Percentiles rank a stretch among this genome's conserved stretches.
Evolutionary conservation across 2,888 invertebrate species (phyloP).

Genomic region (Machimus atricapillus): DNA sequence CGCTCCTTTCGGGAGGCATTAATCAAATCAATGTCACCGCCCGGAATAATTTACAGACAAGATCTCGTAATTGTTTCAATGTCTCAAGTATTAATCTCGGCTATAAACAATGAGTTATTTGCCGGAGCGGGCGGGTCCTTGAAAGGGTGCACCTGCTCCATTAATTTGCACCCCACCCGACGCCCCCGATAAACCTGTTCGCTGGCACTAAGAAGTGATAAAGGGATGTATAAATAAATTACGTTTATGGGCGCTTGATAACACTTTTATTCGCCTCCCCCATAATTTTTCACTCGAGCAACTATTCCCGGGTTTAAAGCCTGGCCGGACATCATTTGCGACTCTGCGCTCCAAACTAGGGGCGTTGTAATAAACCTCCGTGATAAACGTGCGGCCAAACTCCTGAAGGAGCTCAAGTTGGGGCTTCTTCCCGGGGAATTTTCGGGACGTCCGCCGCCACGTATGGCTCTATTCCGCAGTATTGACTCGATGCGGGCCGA

Average conservation of each 20-base stretch:
- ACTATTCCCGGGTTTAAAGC: background rate
- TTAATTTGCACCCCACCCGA: background rate
- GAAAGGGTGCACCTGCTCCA: background rate
- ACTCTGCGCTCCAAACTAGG: background rate
- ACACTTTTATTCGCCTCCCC: background rate
- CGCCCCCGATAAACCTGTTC: background rate
- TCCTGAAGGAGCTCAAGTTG: background rate
- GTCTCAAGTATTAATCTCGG: background rate
- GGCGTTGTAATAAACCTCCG: background rate
- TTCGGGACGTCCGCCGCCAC: background rate
- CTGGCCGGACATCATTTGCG: background rate
- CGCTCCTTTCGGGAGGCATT: background rate
- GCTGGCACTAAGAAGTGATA: constrained; percentile 1
- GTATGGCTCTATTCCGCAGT: background rate
- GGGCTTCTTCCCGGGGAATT: background rate
- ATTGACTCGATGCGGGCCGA: background rate
- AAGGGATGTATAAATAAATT: constrained; percentile 7
- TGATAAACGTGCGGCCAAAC: background rate
- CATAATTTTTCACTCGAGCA: background rate
- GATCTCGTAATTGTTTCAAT: constrained; percentile 19
- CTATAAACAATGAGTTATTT: constrained; percentile 19
- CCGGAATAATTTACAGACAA: constrained; percentile 16
- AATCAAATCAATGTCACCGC: constrained; percentile 29
- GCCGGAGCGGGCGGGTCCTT: background rate
- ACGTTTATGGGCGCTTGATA: constrained; percentile 18